A percentile compares a stretch with the other conserved stretches of the same genome.
Evolutionary conservation across 2,113 vertebrate genomes (phyloP).

Genomic region (Glareola pratincola): DNA sequence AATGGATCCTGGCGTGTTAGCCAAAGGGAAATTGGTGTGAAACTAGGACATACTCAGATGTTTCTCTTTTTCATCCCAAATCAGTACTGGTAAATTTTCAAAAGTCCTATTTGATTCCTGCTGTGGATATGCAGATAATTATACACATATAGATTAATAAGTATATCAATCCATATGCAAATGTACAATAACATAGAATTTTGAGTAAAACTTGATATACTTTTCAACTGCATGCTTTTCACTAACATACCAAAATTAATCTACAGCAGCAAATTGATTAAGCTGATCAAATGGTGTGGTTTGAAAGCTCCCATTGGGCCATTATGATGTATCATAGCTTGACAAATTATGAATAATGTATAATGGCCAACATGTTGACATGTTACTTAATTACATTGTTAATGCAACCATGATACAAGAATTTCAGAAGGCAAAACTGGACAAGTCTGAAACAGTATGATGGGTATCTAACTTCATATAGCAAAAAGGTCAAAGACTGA

Average conservation of each 20-base stretch:
- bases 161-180: rapidly evolving
- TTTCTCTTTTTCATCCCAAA: background rate
- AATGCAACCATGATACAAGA: background rate
- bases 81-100: background rate
- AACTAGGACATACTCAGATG: background rate
- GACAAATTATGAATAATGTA: background rate
- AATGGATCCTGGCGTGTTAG: background rate
- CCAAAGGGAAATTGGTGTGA: background rate
- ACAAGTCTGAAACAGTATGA: background rate
- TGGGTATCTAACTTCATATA: background rate
- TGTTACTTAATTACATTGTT: background rate
- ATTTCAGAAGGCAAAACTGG: background rate
- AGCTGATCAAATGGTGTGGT: background rate
- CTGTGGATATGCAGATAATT: background rate
- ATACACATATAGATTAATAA: rapidly evolving
- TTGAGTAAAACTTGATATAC: background rate
- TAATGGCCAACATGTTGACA: background rate
- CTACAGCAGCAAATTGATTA: background rate
- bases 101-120: background rate
- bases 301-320: background rate
- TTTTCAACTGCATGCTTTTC: background rate
- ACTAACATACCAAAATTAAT: background rate
- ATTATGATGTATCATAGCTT: background rate
- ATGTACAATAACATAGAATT: background rate
- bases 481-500: background rate